Percentiles rank a stretch among this genome's conserved stretches.
Evolutionary conservation across 2,113 vertebrate species (phyloP).

Genomic region (Ardeotis arabs): DNA sequence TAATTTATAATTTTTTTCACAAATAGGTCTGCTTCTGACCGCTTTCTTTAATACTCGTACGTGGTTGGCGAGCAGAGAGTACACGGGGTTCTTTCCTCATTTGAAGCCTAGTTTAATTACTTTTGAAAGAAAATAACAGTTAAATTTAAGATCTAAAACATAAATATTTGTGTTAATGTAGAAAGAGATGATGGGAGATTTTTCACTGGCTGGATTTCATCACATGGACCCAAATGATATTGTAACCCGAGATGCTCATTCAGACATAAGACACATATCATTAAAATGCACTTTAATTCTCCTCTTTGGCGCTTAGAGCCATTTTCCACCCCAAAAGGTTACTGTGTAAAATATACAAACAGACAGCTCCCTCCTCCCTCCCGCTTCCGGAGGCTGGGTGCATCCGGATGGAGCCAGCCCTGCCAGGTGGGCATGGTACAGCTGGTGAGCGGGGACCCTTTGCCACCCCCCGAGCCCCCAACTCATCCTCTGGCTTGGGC

Average conservation of each 20-base stretch:
- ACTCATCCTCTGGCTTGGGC: rapidly evolving
- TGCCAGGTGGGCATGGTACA: neutral
- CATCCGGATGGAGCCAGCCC: neutral
- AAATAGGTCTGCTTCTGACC: conserved; percentile 24
- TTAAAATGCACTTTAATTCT: conserved; percentile 46
- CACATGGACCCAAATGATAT: neutral
- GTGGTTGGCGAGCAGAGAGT: neutral
- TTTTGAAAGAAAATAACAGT: neutral
- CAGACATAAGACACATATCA: conserved; percentile 41
- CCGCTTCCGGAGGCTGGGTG: rapidly evolving
- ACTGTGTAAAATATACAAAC: neutral
- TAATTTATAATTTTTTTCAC: neutral
- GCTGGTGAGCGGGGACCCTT: rapidly evolving
- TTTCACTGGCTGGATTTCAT: conserved; percentile 5
- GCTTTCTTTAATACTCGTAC: conserved; percentile 7
- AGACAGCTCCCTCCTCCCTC: conserved; percentile 35
- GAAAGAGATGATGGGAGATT: neutral
- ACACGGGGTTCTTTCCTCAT: neutral
- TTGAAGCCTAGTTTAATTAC: conserved; percentile 4
- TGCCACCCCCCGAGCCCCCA: too few relatives aligned
- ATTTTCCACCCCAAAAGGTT: conserved; percentile 61
- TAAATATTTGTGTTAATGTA: neutral
- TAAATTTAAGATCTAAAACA: neutral
- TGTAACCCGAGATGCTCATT: neutral
- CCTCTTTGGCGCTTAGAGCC: conserved; percentile 1